Percentiles rank a stretch among this genome's conserved stretches.
Conservation (phyloP, 2,888 invertebrate species). For the Drosophila aldrichi region DNA sequence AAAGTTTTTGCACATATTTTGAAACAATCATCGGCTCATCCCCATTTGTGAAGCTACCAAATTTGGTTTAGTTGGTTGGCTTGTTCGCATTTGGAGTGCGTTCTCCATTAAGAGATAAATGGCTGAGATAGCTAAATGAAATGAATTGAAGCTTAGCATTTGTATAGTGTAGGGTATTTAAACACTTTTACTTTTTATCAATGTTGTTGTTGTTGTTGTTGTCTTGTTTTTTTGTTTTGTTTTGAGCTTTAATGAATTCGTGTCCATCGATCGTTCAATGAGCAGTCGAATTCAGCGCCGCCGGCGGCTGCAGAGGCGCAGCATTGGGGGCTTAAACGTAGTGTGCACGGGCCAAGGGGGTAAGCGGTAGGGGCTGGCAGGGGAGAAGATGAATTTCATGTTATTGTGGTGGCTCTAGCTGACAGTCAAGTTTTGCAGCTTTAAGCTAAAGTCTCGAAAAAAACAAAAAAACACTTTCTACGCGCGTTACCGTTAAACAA, state of each 20-base stretch:
- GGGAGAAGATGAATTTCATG: slow-evolving; percentile 26
- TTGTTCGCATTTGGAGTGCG: neutral
- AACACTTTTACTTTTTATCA: slow-evolving; percentile 10
- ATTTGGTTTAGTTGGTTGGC: neutral
- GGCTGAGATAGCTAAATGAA: neutral
- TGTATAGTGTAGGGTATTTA: neutral
- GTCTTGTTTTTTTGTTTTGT: neutral
- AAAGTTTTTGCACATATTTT: neutral
- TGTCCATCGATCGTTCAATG: slow-evolving; percentile 57
- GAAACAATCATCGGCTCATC: neutral
- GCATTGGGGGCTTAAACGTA: neutral
- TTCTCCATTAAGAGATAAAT: neutral
- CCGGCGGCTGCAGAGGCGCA: slow-evolving; percentile 8
- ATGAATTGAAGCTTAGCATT: neutral
- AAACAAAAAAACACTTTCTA: slow-evolving; percentile 72
- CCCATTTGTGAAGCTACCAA: neutral
- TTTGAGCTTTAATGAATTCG: slow-evolving; percentile 35
- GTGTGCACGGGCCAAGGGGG: too few species aligned
- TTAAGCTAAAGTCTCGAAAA: slow-evolving; percentile 29
- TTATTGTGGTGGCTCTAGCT: slow-evolving; percentile 34
- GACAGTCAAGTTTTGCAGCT: slow-evolving; percentile 71
- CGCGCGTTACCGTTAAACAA: slow-evolving; percentile 81
- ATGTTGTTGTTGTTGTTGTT: neutral
- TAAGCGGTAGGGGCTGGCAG: neutral
- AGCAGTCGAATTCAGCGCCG: slow-evolving; percentile 37